phyloP scores from a whole-genome alignment of 2,888 invertebrate species.

The Meiosimyza decipiens region DNA sequence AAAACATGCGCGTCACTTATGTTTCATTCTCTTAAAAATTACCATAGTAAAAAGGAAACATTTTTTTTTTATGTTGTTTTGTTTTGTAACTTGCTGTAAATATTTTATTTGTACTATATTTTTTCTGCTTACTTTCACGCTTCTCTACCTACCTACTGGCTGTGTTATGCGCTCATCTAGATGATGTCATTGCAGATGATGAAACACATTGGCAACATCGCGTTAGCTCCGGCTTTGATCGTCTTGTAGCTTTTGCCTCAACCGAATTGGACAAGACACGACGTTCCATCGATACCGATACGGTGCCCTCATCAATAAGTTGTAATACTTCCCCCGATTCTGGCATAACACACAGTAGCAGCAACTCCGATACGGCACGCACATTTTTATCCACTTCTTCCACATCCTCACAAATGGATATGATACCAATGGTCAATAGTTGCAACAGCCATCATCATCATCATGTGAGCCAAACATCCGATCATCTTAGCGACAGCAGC shows the following conservation, averaged over 20 bases:
- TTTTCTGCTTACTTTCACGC: constrained; percentile 18
- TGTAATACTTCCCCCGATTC: constrained; percentile 90
- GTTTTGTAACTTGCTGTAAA: constrained; percentile 21
- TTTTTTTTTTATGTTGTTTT: constrained; percentile 36
- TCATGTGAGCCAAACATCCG: constrained; percentile 44
- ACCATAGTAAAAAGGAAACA: too few relatives aligned
- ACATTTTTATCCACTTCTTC: constrained; percentile 68
- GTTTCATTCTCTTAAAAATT: too few relatives aligned
- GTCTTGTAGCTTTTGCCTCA: constrained; percentile 91
- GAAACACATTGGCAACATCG: constrained; percentile 93
- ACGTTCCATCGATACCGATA: constrained; percentile 81
- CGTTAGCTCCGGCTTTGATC: constrained; percentile 93
- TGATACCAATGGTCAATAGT: constrained; percentile 55
- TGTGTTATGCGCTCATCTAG: constrained; percentile 45
- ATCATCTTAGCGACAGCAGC: constrained; percentile 62
- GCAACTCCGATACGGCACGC: constrained; percentile 63
- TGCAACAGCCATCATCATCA: constrained; percentile 53
- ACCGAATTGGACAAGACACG: constrained; percentile 89
- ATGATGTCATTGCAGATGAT: constrained; percentile 73
- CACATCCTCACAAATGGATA: constrained; percentile 66
- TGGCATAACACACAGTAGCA: constrained; percentile 81
- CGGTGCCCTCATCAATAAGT: constrained; percentile 68
- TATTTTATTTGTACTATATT: constrained; percentile 24
- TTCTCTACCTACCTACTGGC: background rate
- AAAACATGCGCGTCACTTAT: too few relatives aligned